Evolutionary conservation across 2,113 vertebrate genomes (phyloP).

Genomic region (Globicephala melas): DNA sequence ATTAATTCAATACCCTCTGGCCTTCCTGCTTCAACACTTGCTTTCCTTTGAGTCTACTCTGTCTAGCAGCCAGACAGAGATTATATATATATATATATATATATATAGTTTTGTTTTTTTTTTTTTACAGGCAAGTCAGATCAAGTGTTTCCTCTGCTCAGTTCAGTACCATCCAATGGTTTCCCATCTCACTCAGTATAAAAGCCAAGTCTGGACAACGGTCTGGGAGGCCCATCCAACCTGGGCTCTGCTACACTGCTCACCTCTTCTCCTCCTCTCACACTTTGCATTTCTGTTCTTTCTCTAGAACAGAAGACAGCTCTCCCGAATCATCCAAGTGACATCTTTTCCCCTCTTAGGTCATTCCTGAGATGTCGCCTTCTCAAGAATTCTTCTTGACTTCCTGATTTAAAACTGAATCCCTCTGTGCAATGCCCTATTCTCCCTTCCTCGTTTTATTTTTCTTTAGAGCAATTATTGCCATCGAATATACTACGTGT

Average conservation of each 20-base stretch:
- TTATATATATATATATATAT: too few species aligned
- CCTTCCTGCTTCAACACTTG: neutral
- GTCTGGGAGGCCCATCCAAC: too few species aligned
- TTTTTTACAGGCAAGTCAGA: neutral
- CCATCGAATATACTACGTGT: neutral
- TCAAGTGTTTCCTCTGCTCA: neutral
- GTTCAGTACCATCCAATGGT: neutral
- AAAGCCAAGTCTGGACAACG: neutral
- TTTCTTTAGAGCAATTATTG: neutral
- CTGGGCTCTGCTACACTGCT: neutral
- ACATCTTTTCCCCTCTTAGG: neutral
- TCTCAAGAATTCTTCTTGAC: neutral
- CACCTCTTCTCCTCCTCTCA: neutral
- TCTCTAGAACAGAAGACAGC: neutral
- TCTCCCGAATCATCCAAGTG: neutral
- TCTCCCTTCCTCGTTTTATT: neutral
- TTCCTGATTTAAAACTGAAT: neutral
- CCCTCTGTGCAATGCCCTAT: neutral
- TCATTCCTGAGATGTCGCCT: neutral
- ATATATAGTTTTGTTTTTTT: too few species aligned
- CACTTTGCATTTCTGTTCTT: neutral
- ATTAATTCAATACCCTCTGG: neutral
- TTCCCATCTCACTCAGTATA: neutral
- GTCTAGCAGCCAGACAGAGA: neutral
- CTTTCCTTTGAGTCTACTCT: neutral